A percentile compares a stretch with the other conserved stretches of the same genome.
These are phyloP conservation scores for Ceryle rudis DNA, from an alignment of 2,797 vertebrate species.

Conservation along the genomic window DNA sequence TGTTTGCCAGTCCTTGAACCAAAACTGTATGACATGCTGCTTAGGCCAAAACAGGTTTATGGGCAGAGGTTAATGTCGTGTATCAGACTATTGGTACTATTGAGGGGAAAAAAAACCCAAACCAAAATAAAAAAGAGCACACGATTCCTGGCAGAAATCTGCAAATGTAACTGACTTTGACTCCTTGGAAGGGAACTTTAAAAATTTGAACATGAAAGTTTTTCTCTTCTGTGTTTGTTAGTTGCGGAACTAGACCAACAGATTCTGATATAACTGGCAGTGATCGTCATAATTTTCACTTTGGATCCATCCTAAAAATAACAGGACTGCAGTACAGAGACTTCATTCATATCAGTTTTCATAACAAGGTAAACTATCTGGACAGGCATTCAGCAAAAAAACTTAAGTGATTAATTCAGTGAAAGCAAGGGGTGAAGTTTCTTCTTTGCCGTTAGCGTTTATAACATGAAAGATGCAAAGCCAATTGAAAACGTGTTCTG, in stretches of 20 bases:
- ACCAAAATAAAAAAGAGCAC: background rate
- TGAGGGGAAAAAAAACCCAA: background rate
- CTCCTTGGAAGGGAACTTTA: background rate
- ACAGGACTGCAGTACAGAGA: constrained; percentile 94
- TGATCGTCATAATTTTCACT: constrained; percentile 88
- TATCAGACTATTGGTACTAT: background rate
- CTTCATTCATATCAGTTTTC: constrained; percentile 95
- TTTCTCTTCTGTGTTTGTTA: constrained; percentile 61
- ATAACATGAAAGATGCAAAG: background rate
- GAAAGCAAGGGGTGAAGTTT: background rate
- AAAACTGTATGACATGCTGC: background rate
- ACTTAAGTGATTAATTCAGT: background rate
- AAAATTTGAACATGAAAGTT: background rate
- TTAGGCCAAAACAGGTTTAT: background rate
- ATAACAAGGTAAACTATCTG: constrained; percentile 88
- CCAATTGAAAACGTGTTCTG: background rate
- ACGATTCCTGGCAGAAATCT: background rate
- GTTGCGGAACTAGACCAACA: constrained; percentile 81
- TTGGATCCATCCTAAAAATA: constrained; percentile 90
- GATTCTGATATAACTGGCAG: constrained; percentile 88
- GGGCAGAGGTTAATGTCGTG: background rate
- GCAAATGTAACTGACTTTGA: background rate
- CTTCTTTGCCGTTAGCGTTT: background rate
- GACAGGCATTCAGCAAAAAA: background rate
- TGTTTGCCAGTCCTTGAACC: background rate